Evolutionary conservation across 2,888 invertebrate species (phyloP).

Genomic region (Sthenelais limicola): DNA sequence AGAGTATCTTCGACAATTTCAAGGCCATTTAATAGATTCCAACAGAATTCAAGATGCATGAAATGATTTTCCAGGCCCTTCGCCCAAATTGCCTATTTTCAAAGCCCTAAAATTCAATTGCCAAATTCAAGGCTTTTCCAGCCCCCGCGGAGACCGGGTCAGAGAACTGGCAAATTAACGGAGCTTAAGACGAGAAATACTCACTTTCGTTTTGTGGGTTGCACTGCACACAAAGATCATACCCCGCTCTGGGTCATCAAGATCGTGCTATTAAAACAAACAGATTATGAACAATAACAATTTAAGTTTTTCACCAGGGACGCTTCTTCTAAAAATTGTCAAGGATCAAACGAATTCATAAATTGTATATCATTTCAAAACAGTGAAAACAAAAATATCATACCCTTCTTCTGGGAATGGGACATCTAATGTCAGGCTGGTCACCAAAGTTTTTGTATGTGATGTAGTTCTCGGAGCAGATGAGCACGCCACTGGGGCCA

Average conservation of each 20-base stretch:
- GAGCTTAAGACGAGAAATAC: conserved; percentile 54
- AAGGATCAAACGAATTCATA: not conserved
- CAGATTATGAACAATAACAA: not conserved
- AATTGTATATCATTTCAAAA: not conserved
- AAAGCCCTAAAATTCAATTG: too few species aligned
- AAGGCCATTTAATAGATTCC: too few species aligned
- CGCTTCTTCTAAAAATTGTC: not conserved
- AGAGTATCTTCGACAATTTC: too few species aligned
- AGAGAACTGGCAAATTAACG: conserved; percentile 5
- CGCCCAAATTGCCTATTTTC: too few species aligned
- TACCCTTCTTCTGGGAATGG: conserved; percentile 92
- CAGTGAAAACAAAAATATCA: too few species aligned
- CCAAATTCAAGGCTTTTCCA: too few species aligned
- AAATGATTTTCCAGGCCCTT: too few species aligned
- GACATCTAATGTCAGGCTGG: conserved; percentile 95
- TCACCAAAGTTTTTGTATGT: conserved; percentile 99
- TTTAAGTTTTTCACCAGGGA: not conserved
- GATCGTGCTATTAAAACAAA: conserved; percentile 81
- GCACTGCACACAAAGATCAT: conserved; percentile 99
- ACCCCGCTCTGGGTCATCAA: conserved; percentile 98
- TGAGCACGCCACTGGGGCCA: conserved; percentile 97
- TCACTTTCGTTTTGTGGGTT: conserved; percentile 93
- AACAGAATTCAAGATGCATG: too few species aligned
- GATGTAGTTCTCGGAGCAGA: conserved; percentile 99
- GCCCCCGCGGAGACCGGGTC: too few species aligned